A percentile compares a stretch with the other conserved stretches of the same genome.
Conservation (phyloP, 2,113 vertebrate species). For the Manacus vitellinus region DNA sequence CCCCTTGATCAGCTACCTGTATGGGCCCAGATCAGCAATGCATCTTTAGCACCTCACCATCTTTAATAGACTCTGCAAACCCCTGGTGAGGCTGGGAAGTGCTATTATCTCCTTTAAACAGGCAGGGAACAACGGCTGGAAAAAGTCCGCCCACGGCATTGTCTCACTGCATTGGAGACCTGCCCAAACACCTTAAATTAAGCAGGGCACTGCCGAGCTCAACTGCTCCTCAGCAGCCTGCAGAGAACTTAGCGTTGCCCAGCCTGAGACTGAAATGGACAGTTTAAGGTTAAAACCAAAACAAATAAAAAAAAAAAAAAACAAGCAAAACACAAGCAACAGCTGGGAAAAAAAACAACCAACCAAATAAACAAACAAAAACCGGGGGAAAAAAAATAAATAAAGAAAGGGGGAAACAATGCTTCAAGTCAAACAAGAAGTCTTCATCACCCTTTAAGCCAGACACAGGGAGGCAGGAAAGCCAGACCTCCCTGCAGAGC, state of each 20-base stretch:
- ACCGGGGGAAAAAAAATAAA: not conserved
- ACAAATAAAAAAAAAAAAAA: not conserved
- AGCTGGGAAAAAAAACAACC: not conserved
- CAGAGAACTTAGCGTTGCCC: not conserved
- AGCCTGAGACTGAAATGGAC: not conserved
- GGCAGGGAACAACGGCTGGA: not conserved
- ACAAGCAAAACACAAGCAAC: not conserved
- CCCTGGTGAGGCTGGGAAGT: not conserved
- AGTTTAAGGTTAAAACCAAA: not conserved
- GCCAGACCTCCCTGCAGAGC: not conserved
- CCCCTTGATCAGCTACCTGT: not conserved
- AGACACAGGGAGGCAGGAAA: not conserved
- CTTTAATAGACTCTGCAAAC: constrained; percentile 30
- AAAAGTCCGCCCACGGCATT: not conserved
- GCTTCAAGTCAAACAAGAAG: not conserved
- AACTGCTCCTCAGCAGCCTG: not conserved
- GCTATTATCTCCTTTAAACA: constrained; percentile 51
- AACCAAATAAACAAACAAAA: not conserved
- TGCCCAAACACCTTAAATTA: not conserved
- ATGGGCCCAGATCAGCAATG: not conserved
- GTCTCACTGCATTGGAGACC: not conserved
- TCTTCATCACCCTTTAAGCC: not conserved
- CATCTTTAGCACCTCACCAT: constrained; percentile 29
- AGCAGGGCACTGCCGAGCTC: not conserved
- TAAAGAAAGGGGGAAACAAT: rapidly evolving